Base-by-base conservation (phyloP, 2,113 vertebrate species). In the Phaethon lepturus region DNA sequence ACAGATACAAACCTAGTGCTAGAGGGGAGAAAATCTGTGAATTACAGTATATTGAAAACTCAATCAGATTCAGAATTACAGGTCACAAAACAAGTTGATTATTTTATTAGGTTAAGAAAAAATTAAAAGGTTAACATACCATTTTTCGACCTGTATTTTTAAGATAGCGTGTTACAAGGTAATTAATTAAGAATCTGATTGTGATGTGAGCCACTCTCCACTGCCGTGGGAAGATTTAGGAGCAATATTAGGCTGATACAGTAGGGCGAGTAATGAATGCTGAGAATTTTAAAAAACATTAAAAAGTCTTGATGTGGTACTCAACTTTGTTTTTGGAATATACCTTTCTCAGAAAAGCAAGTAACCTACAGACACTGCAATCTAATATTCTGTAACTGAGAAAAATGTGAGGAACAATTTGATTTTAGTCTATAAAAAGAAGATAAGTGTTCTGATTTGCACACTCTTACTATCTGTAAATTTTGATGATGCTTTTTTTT, bases 1-100 rank as follows among this genome's bases (percentile, higher is more conserved):
- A 98, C 98, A 98, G 96, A 96, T 93, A 98, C 96, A 98, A 97
- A 97, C 86, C 89, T 96, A 96, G 93, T 84, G 59, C 98, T 98
- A 97, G 97, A 98, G 96, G 97, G 97, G 97, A 97, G 89, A 97
- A 98, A 97, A 98, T 97, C 97, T 98, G 97, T 96, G 95, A 98
- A 98, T 98, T 97, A 94, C 92, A 95, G 35, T 93, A 97, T 95
- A 95, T 91, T 98, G 96, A 98, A 98, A 98, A 98, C 93, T 98
- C 98, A 98, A 96, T 98, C 97, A 97, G 95, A 98, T 97, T 94
- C 87, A 93, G 89, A 93, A 96, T 96, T 97, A 95, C 93, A 98
- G 97, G 96, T 98, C 97, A 98, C 89, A 96, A 96, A 95, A 91
- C 71, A 96, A 95, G 83, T 89, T 92, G 93, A 90, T 96, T 95